Evolutionary conservation across 2,797 vertebrate genomes (phyloP), one percentile per base, ranked within the genome.

Genomic region (Astyanax mexicanus): DNA sequence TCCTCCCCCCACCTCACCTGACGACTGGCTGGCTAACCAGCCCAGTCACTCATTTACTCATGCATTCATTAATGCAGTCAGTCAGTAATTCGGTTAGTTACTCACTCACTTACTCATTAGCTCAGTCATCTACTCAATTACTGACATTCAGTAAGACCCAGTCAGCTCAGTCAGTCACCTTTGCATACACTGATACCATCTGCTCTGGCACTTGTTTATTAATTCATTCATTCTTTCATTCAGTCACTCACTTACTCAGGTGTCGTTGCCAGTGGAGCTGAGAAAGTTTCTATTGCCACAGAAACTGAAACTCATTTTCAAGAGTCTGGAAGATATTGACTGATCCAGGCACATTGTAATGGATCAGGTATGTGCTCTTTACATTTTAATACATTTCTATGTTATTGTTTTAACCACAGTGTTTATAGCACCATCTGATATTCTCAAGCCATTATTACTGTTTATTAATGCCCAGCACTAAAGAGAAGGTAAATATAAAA

Each of bases 1-100:
- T 42, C 23, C 19, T 15, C 32, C 1, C 12, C 27, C 2, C 1
- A 42, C 35, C 35, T 15, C 27, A 71, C 64, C 64, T 68, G 54
- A 54, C 27, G 51, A 38, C 32, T 37, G 32, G 5, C 35, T 57
- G 67, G 19, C 57, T 40, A 29, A 47, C 32, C 45, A n/a, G 21
- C 4, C 40, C 45, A 51, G 13, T 75, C 23, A 68, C 40, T 75
- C 45, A 68, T 42, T 51, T 32, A 15, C 29, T 49, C 64, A 2
- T 5, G 29, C 29, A 37, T 40, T 25, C 58, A 21, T 38, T 68
- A 17, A 19, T 25, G 37, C 23, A 15, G 10, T 58, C 60, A 67
- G 49, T n/a, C 38, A 37, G 17, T n/a, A 27, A 17, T 49, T 75
- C 21, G 49, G 19, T 38, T 47, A 35, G 21, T 44, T 13, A 55